Percentiles rank a stretch among this genome's conserved stretches.
phyloP scores from a whole-genome alignment of 2,888 invertebrate species.

The Cryptosula pallasiana region DNA sequence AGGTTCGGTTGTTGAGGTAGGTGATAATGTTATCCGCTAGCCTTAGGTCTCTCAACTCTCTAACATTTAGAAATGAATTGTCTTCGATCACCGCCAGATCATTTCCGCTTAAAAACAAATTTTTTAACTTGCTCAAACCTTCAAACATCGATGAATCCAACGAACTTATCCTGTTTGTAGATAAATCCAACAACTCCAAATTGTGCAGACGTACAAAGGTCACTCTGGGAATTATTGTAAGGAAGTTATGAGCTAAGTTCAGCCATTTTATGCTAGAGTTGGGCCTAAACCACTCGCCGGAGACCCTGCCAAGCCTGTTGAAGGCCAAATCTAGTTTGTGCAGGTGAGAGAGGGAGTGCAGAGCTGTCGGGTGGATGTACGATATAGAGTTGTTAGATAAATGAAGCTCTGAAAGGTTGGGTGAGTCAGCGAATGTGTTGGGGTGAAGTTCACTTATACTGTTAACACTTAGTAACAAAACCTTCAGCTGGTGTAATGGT shows the following conservation, averaged over 20 bases:
- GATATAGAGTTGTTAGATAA: neutral
- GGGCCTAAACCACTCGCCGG: neutral
- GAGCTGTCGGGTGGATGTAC: neutral
- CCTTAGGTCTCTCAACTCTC: neutral
- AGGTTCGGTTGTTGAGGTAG: neutral
- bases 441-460: neutral
- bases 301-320: neutral
- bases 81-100: neutral
- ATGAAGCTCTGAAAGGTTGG: neutral
- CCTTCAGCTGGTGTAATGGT: neutral
- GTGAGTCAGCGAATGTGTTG: neutral
- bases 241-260: neutral
- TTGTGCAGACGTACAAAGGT: neutral
- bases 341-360: neutral
- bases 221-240: neutral
- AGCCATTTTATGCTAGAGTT: neutral
- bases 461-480: neutral
- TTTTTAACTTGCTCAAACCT: neutral
- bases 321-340: neutral
- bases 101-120: neutral
- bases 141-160: neutral
- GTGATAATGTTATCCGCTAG: neutral
- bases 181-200: neutral
- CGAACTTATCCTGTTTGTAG: neutral
- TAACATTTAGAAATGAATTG: neutral